These are phyloP conservation scores for Zhuqinia jingwanae DNA, from an alignment of 2,888 invertebrate species.

Conservation along the genomic window DNA sequence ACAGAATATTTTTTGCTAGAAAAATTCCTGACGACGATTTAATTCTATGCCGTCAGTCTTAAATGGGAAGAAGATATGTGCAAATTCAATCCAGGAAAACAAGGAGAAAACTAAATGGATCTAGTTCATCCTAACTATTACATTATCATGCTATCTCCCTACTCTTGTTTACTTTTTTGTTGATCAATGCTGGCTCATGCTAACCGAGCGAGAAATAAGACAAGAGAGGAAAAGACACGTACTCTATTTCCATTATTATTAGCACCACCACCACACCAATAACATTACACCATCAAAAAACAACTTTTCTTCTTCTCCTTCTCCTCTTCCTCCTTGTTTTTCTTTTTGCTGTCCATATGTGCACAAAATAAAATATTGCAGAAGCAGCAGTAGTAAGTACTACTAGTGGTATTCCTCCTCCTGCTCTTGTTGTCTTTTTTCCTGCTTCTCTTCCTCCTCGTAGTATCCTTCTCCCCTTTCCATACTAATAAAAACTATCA, in stretches of 20 bases:
- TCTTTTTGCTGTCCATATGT: conserved; percentile 34
- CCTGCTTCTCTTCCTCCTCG: not conserved
- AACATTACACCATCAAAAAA: conserved; percentile 1
- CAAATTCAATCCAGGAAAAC: not conserved
- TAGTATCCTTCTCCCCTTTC: not conserved
- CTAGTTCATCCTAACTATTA: not conserved
- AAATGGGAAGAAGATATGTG: too few relatives aligned
- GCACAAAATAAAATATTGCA: conserved; percentile 28
- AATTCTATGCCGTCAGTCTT: too few relatives aligned
- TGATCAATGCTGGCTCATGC: conserved; percentile 9
- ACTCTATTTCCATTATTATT: conserved; percentile 49
- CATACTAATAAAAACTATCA: conserved; percentile 2
- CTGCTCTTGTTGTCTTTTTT: not conserved
- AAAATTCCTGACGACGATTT: too few relatives aligned
- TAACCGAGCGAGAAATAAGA: too few relatives aligned
- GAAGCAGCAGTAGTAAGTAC: not conserved
- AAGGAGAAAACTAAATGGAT: conserved; percentile 5
- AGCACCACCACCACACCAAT: conserved; percentile 31
- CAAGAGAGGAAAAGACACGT: conserved; percentile 33
- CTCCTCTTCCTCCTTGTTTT: not conserved
- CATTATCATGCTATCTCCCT: not conserved
- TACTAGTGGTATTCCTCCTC: not conserved
- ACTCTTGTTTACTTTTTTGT: not conserved
- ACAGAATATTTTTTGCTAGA: too few relatives aligned
- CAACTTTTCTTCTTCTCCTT: conserved; percentile 17